phyloP scores from a whole-genome alignment of 2,888 invertebrate species.

The Dinocampus coccinellae region DNA sequence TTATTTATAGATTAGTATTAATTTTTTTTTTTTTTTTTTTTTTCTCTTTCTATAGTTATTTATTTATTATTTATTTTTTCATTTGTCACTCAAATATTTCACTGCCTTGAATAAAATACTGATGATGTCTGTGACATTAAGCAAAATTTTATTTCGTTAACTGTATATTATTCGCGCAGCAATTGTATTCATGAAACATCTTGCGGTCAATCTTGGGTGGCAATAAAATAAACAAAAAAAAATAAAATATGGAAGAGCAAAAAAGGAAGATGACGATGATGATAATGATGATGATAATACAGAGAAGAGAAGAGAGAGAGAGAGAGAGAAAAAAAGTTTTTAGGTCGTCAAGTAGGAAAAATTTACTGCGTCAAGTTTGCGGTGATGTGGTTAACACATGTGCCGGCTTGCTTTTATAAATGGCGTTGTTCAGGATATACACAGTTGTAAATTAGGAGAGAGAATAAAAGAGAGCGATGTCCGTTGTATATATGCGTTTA shows the following conservation, averaged over 20 bases:
- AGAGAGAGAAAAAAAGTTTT: background rate
- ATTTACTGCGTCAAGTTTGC: conserved; percentile 3
- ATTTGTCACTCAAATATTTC: background rate
- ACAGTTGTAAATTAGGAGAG: background rate
- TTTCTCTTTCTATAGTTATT: too few relatives aligned
- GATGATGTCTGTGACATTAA: conserved; percentile 17
- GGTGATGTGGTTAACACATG: background rate
- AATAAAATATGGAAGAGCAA: too few relatives aligned
- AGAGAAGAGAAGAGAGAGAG: background rate
- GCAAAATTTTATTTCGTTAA: conserved; percentile 5
- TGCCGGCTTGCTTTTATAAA: background rate
- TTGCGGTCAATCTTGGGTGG: background rate
- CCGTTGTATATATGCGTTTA: background rate
- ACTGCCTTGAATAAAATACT: conserved; percentile 1
- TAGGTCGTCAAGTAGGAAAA: conserved; percentile 3
- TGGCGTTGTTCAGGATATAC: background rate
- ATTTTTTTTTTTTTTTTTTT: background rate
- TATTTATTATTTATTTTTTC: background rate
- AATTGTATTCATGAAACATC: background rate
- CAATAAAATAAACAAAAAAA: background rate
- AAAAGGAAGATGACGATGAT: too few relatives aligned
- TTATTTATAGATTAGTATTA: background rate
- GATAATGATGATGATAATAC: too few relatives aligned
- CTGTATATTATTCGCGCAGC: background rate
- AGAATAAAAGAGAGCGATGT: conserved; percentile 13